phyloP scores from a whole-genome alignment of 2,113 vertebrate species.

The Oncorhynchus gorbuscha region DNA sequence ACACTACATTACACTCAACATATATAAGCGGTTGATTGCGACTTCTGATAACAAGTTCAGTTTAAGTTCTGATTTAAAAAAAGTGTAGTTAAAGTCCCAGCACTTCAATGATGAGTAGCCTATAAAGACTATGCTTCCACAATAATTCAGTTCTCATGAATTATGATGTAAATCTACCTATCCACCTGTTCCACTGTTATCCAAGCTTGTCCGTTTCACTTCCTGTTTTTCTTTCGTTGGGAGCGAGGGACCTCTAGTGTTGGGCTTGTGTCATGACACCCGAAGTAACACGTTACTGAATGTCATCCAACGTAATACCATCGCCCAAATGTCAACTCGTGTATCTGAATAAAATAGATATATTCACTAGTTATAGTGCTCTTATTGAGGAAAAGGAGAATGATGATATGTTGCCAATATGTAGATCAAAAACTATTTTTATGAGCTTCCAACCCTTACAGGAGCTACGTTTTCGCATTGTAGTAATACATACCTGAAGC shows the following conservation, averaged over 20 bases:
- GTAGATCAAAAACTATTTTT: not conserved
- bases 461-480: too few species aligned
- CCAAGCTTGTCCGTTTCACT: not conserved
- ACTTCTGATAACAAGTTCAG: not conserved
- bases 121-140: not conserved
- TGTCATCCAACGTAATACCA: not conserved
- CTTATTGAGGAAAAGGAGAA: not conserved
- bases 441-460: too few species aligned
- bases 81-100: not conserved
- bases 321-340: not conserved
- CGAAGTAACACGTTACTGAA: not conserved
- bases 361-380: not conserved
- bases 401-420: not conserved
- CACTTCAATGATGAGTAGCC: not conserved
- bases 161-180: not conserved
- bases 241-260: slow-evolving; percentile 35
- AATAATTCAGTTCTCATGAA: not conserved
- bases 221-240: not conserved
- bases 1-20: not conserved
- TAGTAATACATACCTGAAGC: too few species aligned
- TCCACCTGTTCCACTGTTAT: not conserved
- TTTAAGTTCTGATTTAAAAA: not conserved
- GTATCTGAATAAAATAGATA: not conserved
- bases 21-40: not conserved
- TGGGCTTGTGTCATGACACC: not conserved